Percentiles rank a stretch among this genome's conserved stretches.
Conservation (phyloP, 2,113 vertebrate species). For the Sigmodon hispidus region DNA sequence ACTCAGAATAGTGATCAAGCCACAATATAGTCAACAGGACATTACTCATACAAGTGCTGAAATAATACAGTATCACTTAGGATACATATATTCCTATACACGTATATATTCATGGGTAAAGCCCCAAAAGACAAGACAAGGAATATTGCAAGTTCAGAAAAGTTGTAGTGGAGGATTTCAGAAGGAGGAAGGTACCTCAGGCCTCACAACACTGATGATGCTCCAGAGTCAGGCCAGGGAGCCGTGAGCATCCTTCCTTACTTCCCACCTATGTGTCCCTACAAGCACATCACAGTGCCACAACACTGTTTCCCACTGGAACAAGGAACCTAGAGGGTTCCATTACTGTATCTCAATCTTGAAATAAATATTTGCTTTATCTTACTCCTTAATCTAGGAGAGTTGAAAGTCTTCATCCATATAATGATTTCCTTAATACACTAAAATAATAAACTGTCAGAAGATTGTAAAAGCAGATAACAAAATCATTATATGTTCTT, state of each 20-base stretch:
- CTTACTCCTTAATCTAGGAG: not conserved
- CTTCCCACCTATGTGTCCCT: not conserved
- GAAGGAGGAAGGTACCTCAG: not conserved
- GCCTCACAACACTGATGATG: not conserved
- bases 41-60: slow-evolving; percentile 35
- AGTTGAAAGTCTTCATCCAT: not conserved
- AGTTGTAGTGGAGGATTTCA: not conserved
- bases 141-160: not conserved
- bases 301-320: not conserved
- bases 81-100: not conserved
- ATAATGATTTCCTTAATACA: not conserved
- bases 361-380: slow-evolving; percentile 40
- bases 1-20: slow-evolving; percentile 7
- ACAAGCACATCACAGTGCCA: not conserved
- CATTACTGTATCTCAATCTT: slow-evolving; percentile 32
- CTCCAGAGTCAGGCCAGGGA: not conserved
- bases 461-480: slow-evolving; percentile 40
- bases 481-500: not conserved
- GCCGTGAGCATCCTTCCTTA: not conserved
- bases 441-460: not conserved
- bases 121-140: not conserved
- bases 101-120: not conserved
- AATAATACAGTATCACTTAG: slow-evolving; percentile 16
- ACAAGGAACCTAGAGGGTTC: not conserved
- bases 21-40: slow-evolving; percentile 1